Evolutionary conservation across 2,888 invertebrate genomes (phyloP).

Genomic region (Parapristionchus giblindavisi): DNA sequence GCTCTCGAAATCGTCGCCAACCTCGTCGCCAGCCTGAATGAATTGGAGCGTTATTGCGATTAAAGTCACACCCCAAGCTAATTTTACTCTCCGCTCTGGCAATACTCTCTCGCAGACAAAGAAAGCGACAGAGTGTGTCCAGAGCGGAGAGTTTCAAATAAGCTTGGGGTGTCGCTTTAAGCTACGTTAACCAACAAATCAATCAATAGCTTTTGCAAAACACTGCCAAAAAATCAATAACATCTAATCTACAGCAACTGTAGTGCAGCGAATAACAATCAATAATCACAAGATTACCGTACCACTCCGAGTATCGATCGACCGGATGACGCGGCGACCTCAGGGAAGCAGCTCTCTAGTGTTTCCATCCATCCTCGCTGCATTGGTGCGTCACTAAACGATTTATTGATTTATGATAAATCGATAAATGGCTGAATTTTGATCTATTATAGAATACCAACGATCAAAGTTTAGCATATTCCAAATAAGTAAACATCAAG

Average conservation of each 20-base stretch:
- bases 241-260: no score
- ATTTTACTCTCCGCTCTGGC: no score
- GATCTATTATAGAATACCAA: background rate
- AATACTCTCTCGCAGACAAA: no score
- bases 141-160: no score
- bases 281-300: no score
- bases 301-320: slow-evolving; percentile 5
- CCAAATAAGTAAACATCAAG: background rate
- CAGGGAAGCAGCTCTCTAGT: slow-evolving; percentile 37
- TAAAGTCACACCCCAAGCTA: no score
- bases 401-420: background rate
- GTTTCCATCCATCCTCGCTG: slow-evolving; percentile 36
- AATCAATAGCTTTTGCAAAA: no score
- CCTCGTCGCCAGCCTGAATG: slow-evolving; percentile 22
- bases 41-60: background rate
- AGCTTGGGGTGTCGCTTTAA: no score
- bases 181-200: no score
- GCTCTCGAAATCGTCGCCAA: slow-evolving; percentile 31
- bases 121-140: no score
- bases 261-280: no score
- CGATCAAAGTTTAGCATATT: background rate
- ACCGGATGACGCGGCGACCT: slow-evolving; percentile 8
- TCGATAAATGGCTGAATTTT: background rate
- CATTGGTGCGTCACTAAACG: slow-evolving; percentile 28
- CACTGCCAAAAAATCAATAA: no score